Conservation (phyloP, 2,888 invertebrate species). For the Brachyptera putata region DNA sequence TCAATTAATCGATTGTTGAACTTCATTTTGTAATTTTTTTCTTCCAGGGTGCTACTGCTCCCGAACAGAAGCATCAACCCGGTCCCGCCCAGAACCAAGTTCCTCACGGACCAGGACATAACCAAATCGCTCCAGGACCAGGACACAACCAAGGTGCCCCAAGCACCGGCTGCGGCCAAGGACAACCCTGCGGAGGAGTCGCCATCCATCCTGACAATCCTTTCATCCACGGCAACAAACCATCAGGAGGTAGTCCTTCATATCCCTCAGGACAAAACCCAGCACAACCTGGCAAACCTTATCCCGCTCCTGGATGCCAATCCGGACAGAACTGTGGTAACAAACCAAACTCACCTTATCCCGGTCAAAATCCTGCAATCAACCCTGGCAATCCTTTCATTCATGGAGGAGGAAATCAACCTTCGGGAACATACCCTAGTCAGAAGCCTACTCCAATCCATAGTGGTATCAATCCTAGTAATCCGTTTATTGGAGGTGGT, state of each 20-base stretch:
- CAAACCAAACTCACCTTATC: not conserved
- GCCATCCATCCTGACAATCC: too few relatives aligned
- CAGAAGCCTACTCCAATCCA: not conserved
- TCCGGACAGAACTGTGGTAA: not conserved
- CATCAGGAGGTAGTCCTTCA: too few relatives aligned
- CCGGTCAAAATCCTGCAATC: not conserved
- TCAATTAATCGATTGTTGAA: too few relatives aligned
- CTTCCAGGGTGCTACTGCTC: too few relatives aligned
- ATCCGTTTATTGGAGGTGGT: slow-evolving; percentile 3
- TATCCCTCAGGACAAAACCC: not conserved
- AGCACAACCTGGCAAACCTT: not conserved
- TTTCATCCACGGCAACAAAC: too few relatives aligned
- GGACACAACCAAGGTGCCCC: not conserved
- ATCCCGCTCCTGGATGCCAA: not conserved
- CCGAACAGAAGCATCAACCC: not conserved
- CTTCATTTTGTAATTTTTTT: too few relatives aligned
- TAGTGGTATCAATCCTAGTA: not conserved
- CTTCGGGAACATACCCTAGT: not conserved
- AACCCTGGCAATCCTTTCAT: slow-evolving; percentile 9
- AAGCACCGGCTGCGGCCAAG: too few relatives aligned
- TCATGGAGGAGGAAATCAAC: not conserved
- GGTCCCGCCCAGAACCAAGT: not conserved
- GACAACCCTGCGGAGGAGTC: not conserved
- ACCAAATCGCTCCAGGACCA: not conserved
- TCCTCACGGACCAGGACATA: not conserved